These are phyloP conservation scores for Chaetorhynchus papuensis DNA, from an alignment of 2,113 vertebrate species.

Conservation along the genomic window DNA sequence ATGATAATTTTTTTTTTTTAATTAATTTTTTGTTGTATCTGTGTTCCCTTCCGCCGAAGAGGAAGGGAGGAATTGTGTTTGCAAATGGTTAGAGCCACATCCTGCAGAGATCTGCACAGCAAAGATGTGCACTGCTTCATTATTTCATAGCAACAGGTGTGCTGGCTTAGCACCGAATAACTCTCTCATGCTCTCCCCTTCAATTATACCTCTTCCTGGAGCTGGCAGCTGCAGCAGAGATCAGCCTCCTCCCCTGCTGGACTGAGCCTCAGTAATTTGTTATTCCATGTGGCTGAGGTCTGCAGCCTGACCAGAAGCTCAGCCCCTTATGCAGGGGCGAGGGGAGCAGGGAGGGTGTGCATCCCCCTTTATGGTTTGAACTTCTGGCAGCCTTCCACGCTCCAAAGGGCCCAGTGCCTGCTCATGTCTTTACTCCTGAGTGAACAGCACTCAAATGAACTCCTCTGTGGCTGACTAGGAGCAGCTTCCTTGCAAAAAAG, in stretches of 20 bases:
- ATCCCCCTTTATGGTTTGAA: neutral
- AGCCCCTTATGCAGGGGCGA: rapidly evolving
- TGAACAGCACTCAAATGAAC: neutral
- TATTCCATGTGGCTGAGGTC: constrained; percentile 26
- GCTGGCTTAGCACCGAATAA: neutral
- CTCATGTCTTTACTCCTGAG: neutral
- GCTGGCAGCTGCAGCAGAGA: constrained; percentile 44
- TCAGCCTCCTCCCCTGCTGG: constrained; percentile 21
- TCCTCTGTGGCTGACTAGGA: neutral
- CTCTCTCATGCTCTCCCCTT: neutral
- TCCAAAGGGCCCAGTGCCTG: neutral
- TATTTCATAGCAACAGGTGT: constrained; percentile 23
- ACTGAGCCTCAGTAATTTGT: constrained; percentile 18
- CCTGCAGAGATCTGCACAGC: neutral
- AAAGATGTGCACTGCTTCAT: neutral
- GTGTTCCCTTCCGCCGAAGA: neutral
- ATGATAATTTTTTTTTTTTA: no score
- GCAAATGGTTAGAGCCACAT: neutral
- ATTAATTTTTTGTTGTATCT: neutral
- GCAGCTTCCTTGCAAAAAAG: neutral
- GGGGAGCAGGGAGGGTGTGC: neutral
- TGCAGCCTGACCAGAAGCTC: constrained; percentile 23
- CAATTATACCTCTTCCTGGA: constrained; percentile 22
- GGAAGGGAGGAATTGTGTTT: neutral
- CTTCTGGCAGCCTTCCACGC: neutral